Percentiles rank a stretch among this genome's conserved stretches.
These are phyloP conservation scores for Drosophila dunni DNA, from an alignment of 1,140 invertebrate genomes.

Conservation along the genomic window DNA sequence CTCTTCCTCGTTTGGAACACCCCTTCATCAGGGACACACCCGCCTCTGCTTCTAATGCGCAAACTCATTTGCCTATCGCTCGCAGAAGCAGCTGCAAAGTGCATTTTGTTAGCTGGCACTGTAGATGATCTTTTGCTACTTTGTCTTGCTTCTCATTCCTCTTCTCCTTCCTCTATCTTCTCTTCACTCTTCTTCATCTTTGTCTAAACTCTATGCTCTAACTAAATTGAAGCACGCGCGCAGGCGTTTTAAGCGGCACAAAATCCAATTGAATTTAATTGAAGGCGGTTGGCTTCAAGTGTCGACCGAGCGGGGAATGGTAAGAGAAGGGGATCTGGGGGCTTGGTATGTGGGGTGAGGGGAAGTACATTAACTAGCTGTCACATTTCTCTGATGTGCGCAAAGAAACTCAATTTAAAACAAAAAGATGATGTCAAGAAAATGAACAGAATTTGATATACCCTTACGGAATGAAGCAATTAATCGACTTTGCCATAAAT, in stretches of 20 bases:
- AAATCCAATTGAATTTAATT: conserved; percentile 82
- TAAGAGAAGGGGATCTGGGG: conserved; percentile 10
- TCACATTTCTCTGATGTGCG: conserved; percentile 77
- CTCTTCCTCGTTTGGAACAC: background rate
- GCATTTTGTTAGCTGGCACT: conserved; percentile 58
- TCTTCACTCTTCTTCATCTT: conserved; percentile 1
- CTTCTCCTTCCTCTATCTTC: conserved; percentile 1
- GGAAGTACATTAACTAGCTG: conserved; percentile 69
- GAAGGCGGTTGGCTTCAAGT: conserved; percentile 49
- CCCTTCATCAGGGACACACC: background rate
- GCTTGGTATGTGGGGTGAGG: background rate
- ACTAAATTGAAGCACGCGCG: conserved; percentile 82
- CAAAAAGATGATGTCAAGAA: conserved; percentile 1
- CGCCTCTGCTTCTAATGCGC: conserved; percentile 58
- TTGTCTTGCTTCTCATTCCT: background rate
- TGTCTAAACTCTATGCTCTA: conserved; percentile 24
- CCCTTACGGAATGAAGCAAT: background rate
- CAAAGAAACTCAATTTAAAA: conserved; percentile 62
- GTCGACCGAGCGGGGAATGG: background rate
- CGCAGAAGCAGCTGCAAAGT: conserved; percentile 53
- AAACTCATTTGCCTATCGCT: conserved; percentile 79
- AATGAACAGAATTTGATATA: conserved; percentile 1
- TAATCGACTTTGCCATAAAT: background rate
- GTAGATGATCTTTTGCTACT: conserved; percentile 17
- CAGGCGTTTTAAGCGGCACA: conserved; percentile 67